Base-by-base conservation (phyloP, 1,140 invertebrate species). In the Aphelenchoides avenae region DNA sequence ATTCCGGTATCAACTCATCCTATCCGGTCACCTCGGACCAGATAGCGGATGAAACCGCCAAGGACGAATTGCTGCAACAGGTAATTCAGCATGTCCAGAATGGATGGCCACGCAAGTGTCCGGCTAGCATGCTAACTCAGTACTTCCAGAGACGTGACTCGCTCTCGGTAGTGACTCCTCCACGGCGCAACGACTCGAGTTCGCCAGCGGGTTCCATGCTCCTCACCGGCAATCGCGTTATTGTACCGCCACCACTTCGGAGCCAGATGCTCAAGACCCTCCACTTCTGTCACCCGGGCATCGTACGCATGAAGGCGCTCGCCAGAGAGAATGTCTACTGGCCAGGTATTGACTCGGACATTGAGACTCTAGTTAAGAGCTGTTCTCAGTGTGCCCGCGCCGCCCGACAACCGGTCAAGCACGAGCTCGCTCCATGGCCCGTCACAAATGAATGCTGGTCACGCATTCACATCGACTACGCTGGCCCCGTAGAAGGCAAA, bases 301-400 rank as follows among this genome's bases (percentile, higher is more conserved):
- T 70, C n/a, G 57, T 62, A 1, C 58, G 59, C 24, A 77, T 76
- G 71, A 77, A 79, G 53, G 34, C 50, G 1, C 34, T 74, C 2
- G 73, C 71, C 9, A 15, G 70, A 27, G 59, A 49, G 24, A 63
- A 72, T 44, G 48, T 73, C 20, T 44, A 29, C 24, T 44, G 15
- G 9, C 43, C 43, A 2, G 9, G 9, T 27, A 44, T 44, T 24
- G 13, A 13, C 4, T 2, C 15, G 31, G 24, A n/a, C 2, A 44
- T 22, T n/a, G 20, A 44, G 9, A 44, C 9, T 3, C n/a, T 7
- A 42, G 30, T 27, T 42, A 41, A 26, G 39, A 1, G 22, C 22
- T 52, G 51, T 56, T 11, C 40, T 20, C 11, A 49, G 0, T 52
- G 51, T 2, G 51, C 39, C 1, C n/a, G 1, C 3, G 29, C 13